These are phyloP conservation scores for Plusia festucae DNA, from an alignment of 2,888 invertebrate genomes.

Conservation along the genomic window DNA sequence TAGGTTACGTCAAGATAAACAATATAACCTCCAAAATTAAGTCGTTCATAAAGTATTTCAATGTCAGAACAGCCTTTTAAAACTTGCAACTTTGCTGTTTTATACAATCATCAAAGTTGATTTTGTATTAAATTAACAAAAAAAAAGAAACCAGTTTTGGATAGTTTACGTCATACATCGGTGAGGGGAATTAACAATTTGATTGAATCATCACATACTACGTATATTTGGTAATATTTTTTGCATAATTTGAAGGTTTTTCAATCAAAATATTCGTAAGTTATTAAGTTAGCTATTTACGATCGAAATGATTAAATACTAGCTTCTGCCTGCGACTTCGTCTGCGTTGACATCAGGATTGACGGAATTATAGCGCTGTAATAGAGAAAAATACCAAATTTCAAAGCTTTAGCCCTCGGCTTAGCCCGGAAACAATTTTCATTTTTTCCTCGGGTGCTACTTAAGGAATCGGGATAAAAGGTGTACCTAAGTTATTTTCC, in stretches of 20 bases:
- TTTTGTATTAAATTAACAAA: conserved; percentile 17
- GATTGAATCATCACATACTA: conserved; percentile 1
- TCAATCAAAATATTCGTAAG: background rate
- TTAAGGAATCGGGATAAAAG: no score
- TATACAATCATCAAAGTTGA: conserved; percentile 16
- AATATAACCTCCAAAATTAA: background rate
- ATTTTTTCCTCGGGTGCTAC: no score
- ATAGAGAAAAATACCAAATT: no score
- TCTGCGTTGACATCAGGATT: no score
- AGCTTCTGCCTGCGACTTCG: no score
- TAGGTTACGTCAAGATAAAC: background rate
- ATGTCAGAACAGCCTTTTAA: background rate
- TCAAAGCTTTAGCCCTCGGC: no score
- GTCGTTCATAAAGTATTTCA: background rate
- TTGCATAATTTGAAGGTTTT: conserved; percentile 4
- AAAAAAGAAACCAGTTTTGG: conserved; percentile 31
- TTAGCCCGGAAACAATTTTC: no score
- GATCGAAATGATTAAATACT: no score
- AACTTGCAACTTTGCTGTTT: background rate
- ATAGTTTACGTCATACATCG: conserved; percentile 22
- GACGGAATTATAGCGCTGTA: no score
- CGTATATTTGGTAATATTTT: conserved; percentile 1
- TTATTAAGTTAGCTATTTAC: background rate
- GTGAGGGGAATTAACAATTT: background rate
- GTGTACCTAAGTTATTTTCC: no score